phyloP scores from a whole-genome alignment of 2,797 vertebrate species.

The Mormyrops attenuatus region DNA sequence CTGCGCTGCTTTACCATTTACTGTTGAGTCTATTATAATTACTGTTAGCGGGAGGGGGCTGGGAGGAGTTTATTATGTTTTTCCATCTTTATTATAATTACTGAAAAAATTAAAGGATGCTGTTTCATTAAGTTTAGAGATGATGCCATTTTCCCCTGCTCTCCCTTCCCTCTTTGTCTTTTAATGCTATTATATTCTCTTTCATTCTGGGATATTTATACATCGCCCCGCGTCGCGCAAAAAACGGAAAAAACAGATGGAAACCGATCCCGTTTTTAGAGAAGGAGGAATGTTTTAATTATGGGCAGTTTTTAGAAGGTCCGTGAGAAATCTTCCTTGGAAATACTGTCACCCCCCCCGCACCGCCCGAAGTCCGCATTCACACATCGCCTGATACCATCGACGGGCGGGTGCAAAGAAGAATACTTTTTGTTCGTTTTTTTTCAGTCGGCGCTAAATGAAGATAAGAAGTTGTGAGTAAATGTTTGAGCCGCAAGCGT shows the following conservation, averaged over 20 bases:
- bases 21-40: conserved; percentile 99
- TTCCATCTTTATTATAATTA: conserved; percentile 99
- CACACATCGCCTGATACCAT: conserved; percentile 37
- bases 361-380: conserved; percentile 52
- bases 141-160: conserved; percentile 69
- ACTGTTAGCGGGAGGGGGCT: conserved; percentile 99
- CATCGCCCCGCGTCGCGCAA: conserved; percentile 58
- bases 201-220: conserved; percentile 67
- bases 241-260: conserved; percentile 42
- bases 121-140: conserved; percentile 94
- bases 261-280: conserved; percentile 61
- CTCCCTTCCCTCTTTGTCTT: conserved; percentile 64
- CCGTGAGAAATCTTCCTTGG: conserved; percentile 53
- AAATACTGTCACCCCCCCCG: conserved; percentile 46
- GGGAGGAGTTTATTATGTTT: conserved; percentile 99
- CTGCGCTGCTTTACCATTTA: conserved; percentile 99
- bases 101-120: conserved; percentile 98
- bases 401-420: conserved; percentile 59
- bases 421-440: conserved; percentile 58
- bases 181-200: conserved; percentile 62
- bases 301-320: conserved; percentile 58
- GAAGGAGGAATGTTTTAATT: conserved; percentile 59
- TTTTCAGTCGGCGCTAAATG: conserved; percentile 58
- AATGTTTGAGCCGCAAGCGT: conserved; percentile 65
- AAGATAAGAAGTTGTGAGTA: conserved; percentile 63